Evolutionary conservation across 2,888 invertebrate species (phyloP).

Genomic region (Pimpla rufipes): DNA sequence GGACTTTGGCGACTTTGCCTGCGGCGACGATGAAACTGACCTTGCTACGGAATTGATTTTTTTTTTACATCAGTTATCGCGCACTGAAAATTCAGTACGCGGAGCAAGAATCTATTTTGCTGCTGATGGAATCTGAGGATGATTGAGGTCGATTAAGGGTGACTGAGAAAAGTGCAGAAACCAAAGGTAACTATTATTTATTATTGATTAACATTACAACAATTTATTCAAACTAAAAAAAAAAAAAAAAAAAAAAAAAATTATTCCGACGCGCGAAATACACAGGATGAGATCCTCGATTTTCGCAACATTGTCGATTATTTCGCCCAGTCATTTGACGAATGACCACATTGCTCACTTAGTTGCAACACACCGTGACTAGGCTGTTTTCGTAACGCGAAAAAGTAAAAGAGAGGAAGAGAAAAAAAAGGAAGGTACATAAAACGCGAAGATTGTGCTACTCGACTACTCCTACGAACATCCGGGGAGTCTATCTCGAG

Average conservation of each 20-base stretch:
- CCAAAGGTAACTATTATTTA: too few relatives aligned
- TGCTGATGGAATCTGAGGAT: slow-evolving; percentile 73
- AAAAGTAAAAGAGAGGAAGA: too few relatives aligned
- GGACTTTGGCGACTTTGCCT: slow-evolving; percentile 98
- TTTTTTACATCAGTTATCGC: neutral
- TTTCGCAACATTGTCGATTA: neutral
- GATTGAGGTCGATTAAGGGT: slow-evolving; percentile 43
- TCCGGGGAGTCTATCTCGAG: neutral
- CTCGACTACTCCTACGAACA: neutral
- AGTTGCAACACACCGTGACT: slow-evolving; percentile 18
- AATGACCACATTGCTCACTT: neutral
- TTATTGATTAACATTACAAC: too few relatives aligned
- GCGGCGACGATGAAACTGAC: slow-evolving; percentile 81
- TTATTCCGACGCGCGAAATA: neutral
- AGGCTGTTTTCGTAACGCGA: neutral
- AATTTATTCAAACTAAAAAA: too few relatives aligned
- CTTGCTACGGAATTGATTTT: neutral
- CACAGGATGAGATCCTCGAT: neutral
- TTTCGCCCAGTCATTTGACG: neutral
- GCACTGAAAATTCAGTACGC: slow-evolving; percentile 2
- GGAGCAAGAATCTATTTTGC: slow-evolving; percentile 55
- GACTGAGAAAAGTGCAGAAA: too few relatives aligned
- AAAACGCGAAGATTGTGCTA: neutral
- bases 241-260: slow-evolving; percentile 15
- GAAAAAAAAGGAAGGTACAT: neutral